These are phyloP conservation scores for Leucophenga varia DNA, from an alignment of 1,140 invertebrate species.

Conservation along the genomic window DNA sequence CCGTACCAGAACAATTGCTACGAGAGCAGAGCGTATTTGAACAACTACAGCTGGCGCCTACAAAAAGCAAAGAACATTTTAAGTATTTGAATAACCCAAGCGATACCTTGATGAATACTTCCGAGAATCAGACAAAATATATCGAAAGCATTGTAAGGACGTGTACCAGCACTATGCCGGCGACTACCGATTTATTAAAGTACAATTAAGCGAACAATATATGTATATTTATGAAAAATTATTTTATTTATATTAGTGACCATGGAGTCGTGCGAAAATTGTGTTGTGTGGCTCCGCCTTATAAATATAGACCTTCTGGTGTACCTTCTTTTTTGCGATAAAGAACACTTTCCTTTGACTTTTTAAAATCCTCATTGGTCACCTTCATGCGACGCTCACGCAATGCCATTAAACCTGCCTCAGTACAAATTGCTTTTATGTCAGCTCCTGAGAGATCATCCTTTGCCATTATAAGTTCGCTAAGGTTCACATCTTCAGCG, in stretches of 20 bases:
- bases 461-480: conserved; percentile 98
- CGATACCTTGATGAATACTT: conserved; percentile 18
- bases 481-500: conserved; percentile 94
- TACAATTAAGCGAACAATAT: background rate
- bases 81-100: conserved; percentile 25
- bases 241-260: background rate
- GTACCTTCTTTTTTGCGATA: conserved; percentile 99
- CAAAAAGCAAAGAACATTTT: conserved; percentile 30
- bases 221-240: conserved; percentile 1
- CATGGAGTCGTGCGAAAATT: no score
- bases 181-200: conserved; percentile 39
- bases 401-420: conserved; percentile 96
- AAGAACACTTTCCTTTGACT: conserved; percentile 98
- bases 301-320: conserved; percentile 98
- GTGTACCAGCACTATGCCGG: conserved; percentile 22
- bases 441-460: conserved; percentile 98
- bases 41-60: conserved; percentile 13
- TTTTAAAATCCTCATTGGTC: conserved; percentile 98
- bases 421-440: conserved; percentile 99
- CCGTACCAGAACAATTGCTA: conserved; percentile 3
- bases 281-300: conserved; percentile 55
- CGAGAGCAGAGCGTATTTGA: conserved; percentile 17
- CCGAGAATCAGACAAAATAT: conserved; percentile 31
- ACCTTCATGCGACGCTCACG: conserved; percentile 99
- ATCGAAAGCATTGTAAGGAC: conserved; percentile 23